Evolutionary conservation across 2,113 vertebrate genomes (phyloP), one percentile per base, ranked within the genome.

Genomic region (Passer domesticus): DNA sequence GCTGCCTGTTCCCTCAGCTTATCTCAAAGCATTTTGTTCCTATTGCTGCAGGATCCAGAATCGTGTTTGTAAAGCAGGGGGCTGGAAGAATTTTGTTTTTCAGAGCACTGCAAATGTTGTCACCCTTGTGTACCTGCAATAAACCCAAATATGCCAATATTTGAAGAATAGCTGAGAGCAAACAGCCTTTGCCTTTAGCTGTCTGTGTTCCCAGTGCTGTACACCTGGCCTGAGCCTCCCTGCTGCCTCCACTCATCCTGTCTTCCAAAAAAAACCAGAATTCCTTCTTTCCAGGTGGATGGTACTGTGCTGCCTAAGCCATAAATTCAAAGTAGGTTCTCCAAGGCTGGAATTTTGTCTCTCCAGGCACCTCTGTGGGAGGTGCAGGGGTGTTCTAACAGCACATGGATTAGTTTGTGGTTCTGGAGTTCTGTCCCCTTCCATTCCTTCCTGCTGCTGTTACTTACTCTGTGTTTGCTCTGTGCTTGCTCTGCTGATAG

Each of bases 31-130:
- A 12, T 77, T 86, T 77, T 69, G 35, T 92, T 89, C 55, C 75
- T 31, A 4, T 60, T 77, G 87, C 91, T 95, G 76, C 85, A 72
- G 23, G 35, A 50, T 90, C 78, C 83, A 60, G 31, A 90, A 46
- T 25, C 31, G 0, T 56, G 46, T 77, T 90, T 94, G 73, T 64
- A 53, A 63, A 84, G 92, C 52, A 91, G 53, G 41, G 66, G 37
- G 23, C 56, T 81, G 88, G 83, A 90, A 89, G 94, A 93, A 94
- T 89, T 79, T 31, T 88, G 88, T 77, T 87, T 91, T 95, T 80
- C 91, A 88, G 63, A 83, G 75, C 39, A 19, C 55, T 85, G 72
- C 82, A 62, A 73, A n/a, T 60, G 77, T 89, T 97, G 93, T 94
- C 74, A 18, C 67, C 82, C 87, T 47, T 47, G 55, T 62, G 68